A percentile compares a stretch with the other conserved stretches of the same genome.
Evolutionary conservation across 1,140 invertebrate genomes (phyloP).

Genomic region (Hyles euphorbiae): DNA sequence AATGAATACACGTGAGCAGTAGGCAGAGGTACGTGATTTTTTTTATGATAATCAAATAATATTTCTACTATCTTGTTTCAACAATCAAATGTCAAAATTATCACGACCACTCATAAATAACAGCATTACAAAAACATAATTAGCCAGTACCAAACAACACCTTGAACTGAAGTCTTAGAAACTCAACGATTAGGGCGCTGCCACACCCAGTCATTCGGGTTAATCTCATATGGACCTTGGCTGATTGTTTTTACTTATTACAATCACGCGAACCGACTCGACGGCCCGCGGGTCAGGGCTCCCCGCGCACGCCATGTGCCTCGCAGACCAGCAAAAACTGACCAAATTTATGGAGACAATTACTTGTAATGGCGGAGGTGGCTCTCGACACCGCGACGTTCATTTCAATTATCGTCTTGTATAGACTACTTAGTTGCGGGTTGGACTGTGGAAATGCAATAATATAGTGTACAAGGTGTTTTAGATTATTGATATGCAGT

Average conservation of each 20-base stretch:
- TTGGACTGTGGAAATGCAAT: too few relatives aligned
- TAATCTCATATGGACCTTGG: conserved; percentile 9
- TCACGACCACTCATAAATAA: background rate
- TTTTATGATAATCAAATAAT: too few relatives aligned
- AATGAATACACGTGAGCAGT: too few relatives aligned
- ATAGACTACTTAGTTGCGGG: too few relatives aligned
- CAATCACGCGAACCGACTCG: conserved; percentile 5
- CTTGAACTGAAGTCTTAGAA: background rate
- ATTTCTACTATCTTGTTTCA: too few relatives aligned
- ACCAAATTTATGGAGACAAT: conserved; percentile 6
- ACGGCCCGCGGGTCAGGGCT: conserved; percentile 1
- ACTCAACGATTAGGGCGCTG: too few relatives aligned
- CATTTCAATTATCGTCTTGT: background rate
- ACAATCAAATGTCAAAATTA: too few relatives aligned
- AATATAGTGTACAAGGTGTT: too few relatives aligned
- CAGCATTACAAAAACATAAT: background rate
- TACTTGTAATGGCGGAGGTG: conserved; percentile 1
- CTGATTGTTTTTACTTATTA: conserved; percentile 8
- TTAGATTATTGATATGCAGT: too few relatives aligned
- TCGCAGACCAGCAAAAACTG: background rate
- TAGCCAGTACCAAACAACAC: background rate
- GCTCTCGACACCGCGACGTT: background rate
- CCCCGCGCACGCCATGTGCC: conserved; percentile 3
- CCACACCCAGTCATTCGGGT: conserved; percentile 4
- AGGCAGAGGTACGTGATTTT: too few relatives aligned